Base-by-base conservation (phyloP, 2,888 invertebrate species). In the Holacanthella duospinosa region DNA sequence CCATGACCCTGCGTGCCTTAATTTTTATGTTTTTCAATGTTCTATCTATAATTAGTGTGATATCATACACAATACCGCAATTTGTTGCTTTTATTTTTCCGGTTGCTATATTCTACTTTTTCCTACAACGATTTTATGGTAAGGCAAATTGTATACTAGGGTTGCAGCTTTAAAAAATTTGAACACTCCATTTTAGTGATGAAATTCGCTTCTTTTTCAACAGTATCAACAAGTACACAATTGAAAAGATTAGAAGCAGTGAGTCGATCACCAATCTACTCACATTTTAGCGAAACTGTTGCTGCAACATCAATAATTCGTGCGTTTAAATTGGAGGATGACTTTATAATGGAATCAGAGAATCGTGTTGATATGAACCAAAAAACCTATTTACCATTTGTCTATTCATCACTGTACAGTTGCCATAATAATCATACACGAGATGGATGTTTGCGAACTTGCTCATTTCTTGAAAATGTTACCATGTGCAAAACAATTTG, bases 211-310 rank as follows among this genome's bases (percentile, higher is more conserved):
- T n/a, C n/a, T n/a, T n/a, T n/a, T n/a, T n/a, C n/a, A n/a, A n/a
- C n/a, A n/a, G 92, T 96, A 68, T 87, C 91, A 1, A 88, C 94
- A 0, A 95, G 95, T 2, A 81, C 96, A 27, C 96, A 97, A 77
- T 79, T 97, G 72, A 95, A 95, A 80, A 83, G 97, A 58, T 79
- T 97, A 64, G 93, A 95, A 77, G 94, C 94, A 0, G 86, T 94
- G 0, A 91, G 93, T 1, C 83, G 94, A 62, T 96, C 96, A 29
- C 97, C 96, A 0, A 93, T 97, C 74, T 96, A 93, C 80, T 93
- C 94, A 9, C 95, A 95, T 79, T 95, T 97, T 21, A 21, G 48
- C n/a, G 48, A 48, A 48, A 48, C 48, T 21, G n/a, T 48, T 48
- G 6, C 48, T 21, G 80, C 81, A 44, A 77, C 78, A 16, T 73